Evolutionary conservation across 2,888 invertebrate species (phyloP), one percentile per base, ranked within the genome.

Genomic region (Oscheius sp.): DNA sequence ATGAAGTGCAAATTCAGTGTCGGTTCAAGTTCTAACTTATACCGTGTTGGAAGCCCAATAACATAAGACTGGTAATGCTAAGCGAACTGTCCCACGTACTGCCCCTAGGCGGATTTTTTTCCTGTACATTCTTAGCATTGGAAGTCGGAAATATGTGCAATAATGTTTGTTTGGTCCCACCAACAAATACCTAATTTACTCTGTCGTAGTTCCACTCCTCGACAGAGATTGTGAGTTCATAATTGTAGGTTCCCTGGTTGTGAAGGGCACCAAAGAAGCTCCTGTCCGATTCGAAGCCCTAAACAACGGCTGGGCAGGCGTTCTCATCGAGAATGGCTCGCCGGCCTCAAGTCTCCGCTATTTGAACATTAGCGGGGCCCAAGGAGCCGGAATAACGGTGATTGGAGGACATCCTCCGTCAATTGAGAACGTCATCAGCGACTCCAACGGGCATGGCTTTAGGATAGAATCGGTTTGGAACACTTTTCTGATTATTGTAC

Each of bases 361-460:
- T 53, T 70, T 75, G 42, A 79, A 77, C 7, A 77, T 81, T 32
- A 70, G 60, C 58, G 76, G 79, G 29, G 70, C 66, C 21, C 76
- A 75, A 1, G 68, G 68, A 37, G 70, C 75, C 35, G 80, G 74
- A 11, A 51, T 81, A 1, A 74, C 63, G 5, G 66, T 79, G 1
- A 47, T 33, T 9, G 63, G 59, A 11, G 80, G 77, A 51, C 33
- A 32, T n/a, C 13, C 32, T 2, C 47, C 76, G 11, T 74, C 60
- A 13, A 55, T 81, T 57, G 77, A 81, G 33, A 73, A 79, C 42
- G 79, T 79, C 47, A 66, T 76, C n/a, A 73, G 70, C 9, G 73
- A 79, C 55, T 59, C 70, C 10, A 81, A 79, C 72, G 60, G 32
- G 3, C 35, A 74, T 57, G 80, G 80, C 35, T 63, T 81, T 10